A percentile compares a stretch with the other conserved stretches of the same genome.
These are phyloP conservation scores for Chrysogorgia sp. DNA, from an alignment of 92 coral and sea anemone species.

Conservation along the genomic window DNA sequence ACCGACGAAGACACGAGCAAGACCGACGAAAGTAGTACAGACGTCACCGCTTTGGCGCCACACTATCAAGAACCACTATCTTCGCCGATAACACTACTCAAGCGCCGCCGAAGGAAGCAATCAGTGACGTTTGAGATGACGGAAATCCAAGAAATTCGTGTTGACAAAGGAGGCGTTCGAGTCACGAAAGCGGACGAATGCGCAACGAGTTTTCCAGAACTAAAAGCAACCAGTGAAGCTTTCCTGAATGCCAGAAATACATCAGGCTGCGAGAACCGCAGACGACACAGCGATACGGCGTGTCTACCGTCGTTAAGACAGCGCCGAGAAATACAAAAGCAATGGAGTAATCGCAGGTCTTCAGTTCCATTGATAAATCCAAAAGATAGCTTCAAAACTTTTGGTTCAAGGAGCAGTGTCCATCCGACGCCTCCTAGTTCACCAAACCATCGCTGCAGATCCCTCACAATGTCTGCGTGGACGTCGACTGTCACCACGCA, in stretches of 20 bases:
- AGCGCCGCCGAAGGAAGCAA: neutral
- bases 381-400: no score
- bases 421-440: neutral
- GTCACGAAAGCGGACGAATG: neutral
- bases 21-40: no score
- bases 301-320: neutral
- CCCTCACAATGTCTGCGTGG: constrained; percentile 32
- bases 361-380: no score
- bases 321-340: no score
- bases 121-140: constrained; percentile 25
- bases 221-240: neutral
- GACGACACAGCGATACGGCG: neutral
- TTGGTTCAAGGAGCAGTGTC: no score
- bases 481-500: neutral
- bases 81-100: neutral
- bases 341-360: no score
- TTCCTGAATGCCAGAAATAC: neutral
- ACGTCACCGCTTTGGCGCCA: no score
- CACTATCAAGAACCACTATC: no score
- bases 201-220: constrained; percentile 8
- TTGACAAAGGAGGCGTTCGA: constrained; percentile 10
- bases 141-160: constrained; percentile 25
- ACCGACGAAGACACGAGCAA: no score
- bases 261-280: neutral
- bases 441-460: constrained; percentile 6